Base-by-base conservation (phyloP, 2,888 invertebrate genomes). In the Platycnemis pennipes region DNA sequence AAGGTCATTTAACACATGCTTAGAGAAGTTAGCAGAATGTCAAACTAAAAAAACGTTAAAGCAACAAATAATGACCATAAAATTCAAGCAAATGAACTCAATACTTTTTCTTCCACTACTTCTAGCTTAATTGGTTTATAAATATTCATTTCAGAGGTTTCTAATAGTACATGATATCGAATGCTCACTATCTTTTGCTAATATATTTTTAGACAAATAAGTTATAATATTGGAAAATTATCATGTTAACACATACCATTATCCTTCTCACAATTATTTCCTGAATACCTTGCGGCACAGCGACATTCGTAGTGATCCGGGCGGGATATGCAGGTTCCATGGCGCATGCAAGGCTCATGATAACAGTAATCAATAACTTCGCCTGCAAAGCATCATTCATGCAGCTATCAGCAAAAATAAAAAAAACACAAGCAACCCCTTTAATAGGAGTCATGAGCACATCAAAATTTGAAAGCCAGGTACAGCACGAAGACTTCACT, bases 231-330 rank as follows among this genome's bases (percentile, higher is more conserved):
- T 31, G 49, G 19, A 46, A 53, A 87, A 56, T 46, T 13, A 11
- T 44, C 37, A 44, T 16, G 37, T 3, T 26, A 91, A 44, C 88
- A 96, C 96, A 96, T 96, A 97, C 97, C 97, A 96, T 96, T 97
- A 96, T 98, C 98, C 96, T 98, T 97, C 96, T 99, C 98, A 96
- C 99, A 99, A 97, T 98, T 98, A 97, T 98, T 98, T 95, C 99
- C 99, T 94, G 98, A 97, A 96, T 98, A 99, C 94, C 98, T 97
- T 56, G 98, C 98, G 94, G 98, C 97, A 97, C 99, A 99, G 96
- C 98, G 97, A 96, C 99, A 99, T 96, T 98, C 98, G 96, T 98
- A 99, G 96, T 97, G 97, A 96, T 98, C 98, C 95, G 97, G 97
- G 95, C 97, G 97, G 86, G 98, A 98, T 95, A 98, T 97, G 96